Evolutionary conservation across 2,888 invertebrate species (phyloP), one percentile per base, ranked within the genome.

Genomic region (Phortica magna): DNA sequence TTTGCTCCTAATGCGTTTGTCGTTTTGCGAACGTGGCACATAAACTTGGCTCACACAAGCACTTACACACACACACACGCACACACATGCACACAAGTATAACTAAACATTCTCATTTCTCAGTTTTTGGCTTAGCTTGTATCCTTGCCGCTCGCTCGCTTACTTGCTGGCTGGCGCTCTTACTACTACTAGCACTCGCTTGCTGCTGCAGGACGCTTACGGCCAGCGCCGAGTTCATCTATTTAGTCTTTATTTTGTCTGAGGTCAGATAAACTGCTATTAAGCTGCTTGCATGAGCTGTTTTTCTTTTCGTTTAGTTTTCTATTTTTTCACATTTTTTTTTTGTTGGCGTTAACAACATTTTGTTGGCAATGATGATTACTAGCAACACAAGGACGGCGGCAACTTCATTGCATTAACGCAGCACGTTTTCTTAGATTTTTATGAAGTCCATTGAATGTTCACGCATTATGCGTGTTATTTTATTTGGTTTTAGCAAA

Each of bases 1-100:
- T 77, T 78, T 75, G 75, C 74, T 75, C 77, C 76, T 81, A 83
- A 81, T 83, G 81, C 80, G 79, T 83, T 80, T 80, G 80, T 76
- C 74, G 75, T 80, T 79, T 78, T 79, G 77, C 74, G 80, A 77
- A 83, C 82, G 82, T 83, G 82, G 79, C 76, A 80, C 78, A 80
- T 80, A 80, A 81, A 80, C 80, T 71, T 31, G 72, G 10, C 64
- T 12, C 48, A 68, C 48, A 19, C 61, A 68, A 4, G 17, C n/a
- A 19, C 14, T 22, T 17, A 19, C 55, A 31, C 43, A 71, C 41
- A 17, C 67, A 74, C 41, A 57, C 41, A 48, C 12, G 14, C 31
- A 39, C 67, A 39, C 1, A 57, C 31, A 22, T 14, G 17, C 22
- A 22, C 10, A 55, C 5, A n/a, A 7, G 55, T 55, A 55, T 17